A percentile compares a stretch with the other conserved stretches of the same genome.
phyloP scores from a whole-genome alignment of 2,888 invertebrate species.

The Tachina lurida region DNA sequence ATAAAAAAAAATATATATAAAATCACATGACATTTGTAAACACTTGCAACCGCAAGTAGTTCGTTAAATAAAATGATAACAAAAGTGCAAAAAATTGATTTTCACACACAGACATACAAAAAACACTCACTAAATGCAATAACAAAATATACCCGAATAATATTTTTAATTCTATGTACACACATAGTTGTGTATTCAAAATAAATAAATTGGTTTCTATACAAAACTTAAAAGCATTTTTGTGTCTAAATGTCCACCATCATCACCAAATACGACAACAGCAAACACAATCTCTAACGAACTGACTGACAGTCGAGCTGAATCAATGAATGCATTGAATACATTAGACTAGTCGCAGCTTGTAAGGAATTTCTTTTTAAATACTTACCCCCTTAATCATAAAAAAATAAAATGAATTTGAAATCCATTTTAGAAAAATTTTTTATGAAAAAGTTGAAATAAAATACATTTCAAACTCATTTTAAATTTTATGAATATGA shows the following conservation, averaged over 20 bases:
- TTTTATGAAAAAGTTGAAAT: too few species aligned
- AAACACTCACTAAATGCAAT: neutral
- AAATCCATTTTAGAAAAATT: too few species aligned
- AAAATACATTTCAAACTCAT: too few species aligned
- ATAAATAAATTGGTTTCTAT: constrained; percentile 40
- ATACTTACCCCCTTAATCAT: too few species aligned
- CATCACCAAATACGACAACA: constrained; percentile 5
- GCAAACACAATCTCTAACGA: neutral
- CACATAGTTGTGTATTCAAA: neutral
- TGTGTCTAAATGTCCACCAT: constrained; percentile 41
- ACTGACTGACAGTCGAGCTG: constrained; percentile 1
- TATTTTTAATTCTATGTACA: neutral
- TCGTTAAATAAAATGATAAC: constrained; percentile 32
- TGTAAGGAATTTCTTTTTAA: too few species aligned
- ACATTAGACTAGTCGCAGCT: too few species aligned
- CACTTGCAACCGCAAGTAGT: constrained; percentile 43
- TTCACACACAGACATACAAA: neutral
- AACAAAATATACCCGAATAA: neutral
- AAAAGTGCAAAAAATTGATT: constrained; percentile 39
- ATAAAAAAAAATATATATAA: neutral
- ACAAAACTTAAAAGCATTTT: constrained; percentile 53
- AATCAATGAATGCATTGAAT: constrained; percentile 1
- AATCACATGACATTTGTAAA: constrained; percentile 26
- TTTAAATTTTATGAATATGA: too few species aligned
- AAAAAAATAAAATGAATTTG: too few species aligned